A percentile compares a stretch with the other conserved stretches of the same genome.
phyloP scores from a whole-genome alignment of 2,113 vertebrate genomes.

The Anolis carolinensis region DNA sequence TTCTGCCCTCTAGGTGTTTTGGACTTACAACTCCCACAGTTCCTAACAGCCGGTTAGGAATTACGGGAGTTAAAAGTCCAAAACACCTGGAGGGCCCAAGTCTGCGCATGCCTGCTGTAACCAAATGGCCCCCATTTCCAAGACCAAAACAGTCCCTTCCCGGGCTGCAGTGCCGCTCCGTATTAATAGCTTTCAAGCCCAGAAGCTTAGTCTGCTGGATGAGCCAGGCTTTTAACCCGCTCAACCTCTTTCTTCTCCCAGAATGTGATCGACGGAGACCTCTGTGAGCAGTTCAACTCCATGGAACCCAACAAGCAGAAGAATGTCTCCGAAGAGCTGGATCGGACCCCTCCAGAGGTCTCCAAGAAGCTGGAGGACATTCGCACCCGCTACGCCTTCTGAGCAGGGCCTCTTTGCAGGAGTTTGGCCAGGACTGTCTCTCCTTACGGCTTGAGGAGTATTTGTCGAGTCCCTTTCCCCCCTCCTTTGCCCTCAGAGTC shows the following conservation, averaged over 20 bases:
- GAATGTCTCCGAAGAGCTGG: conserved; percentile 94
- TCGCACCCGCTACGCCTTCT: conserved; percentile 97
- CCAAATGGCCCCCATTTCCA: too few relatives aligned
- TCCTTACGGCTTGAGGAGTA: background rate
- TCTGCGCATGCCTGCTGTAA: too few relatives aligned
- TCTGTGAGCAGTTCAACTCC: conserved; percentile 99
- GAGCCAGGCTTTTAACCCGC: too few relatives aligned
- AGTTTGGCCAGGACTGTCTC: conserved; percentile 15
- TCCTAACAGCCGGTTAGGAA: too few relatives aligned
- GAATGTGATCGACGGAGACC: conserved; percentile 98
- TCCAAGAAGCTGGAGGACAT: conserved; percentile 99
- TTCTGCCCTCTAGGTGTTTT: too few relatives aligned
- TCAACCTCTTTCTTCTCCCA: conserved; percentile 44
- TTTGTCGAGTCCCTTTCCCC: background rate
- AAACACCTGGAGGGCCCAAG: too few relatives aligned
- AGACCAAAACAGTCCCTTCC: too few relatives aligned
- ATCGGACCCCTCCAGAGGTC: conserved; percentile 94
- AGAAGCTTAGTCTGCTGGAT: too few relatives aligned
- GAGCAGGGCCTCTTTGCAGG: conserved; percentile 50
- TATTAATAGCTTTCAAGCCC: too few relatives aligned
- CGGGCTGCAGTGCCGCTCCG: too few relatives aligned
- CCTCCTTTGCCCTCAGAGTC: conserved; percentile 20
- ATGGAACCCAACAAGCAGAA: conserved; percentile 99
- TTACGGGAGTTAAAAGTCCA: too few relatives aligned
- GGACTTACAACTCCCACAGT: too few relatives aligned